These are phyloP conservation scores for Phrynocephalus forsythii DNA, from an alignment of 2,797 vertebrate genomes.

Conservation along the genomic window DNA sequence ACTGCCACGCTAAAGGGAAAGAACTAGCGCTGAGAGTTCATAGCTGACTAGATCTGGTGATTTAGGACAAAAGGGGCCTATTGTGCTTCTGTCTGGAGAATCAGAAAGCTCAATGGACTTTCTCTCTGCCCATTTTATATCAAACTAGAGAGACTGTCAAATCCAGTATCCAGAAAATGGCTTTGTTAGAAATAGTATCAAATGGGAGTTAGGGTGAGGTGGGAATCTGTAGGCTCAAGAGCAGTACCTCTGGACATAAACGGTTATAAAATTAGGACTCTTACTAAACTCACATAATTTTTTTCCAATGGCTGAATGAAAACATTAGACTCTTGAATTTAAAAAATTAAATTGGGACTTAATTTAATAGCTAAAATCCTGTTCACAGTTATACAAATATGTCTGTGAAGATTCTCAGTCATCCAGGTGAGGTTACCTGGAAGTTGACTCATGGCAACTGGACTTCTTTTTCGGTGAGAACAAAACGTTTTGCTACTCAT, in stretches of 20 bases:
- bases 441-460: no score
- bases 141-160: conserved; percentile 30
- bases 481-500: no score
- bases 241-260: conserved; percentile 31
- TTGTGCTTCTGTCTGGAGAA: conserved; percentile 43
- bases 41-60: conserved; percentile 33
- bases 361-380: no score
- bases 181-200: conserved; percentile 10
- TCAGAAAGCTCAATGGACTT: conserved; percentile 44
- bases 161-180: conserved; percentile 28
- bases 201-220: background rate
- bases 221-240: conserved; percentile 31
- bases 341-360: background rate
- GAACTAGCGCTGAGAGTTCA: conserved; percentile 38
- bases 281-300: background rate
- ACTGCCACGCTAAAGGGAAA: conserved; percentile 51
- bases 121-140: conserved; percentile 51
- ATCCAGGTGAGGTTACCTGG: no score
- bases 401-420: no score
- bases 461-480: no score
- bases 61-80: conserved; percentile 57
- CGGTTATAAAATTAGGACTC: conserved; percentile 3
- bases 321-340: background rate
- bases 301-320: background rate
- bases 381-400: no score